Conservation (phyloP, 2,888 invertebrate species). For the Patella caerulea region DNA sequence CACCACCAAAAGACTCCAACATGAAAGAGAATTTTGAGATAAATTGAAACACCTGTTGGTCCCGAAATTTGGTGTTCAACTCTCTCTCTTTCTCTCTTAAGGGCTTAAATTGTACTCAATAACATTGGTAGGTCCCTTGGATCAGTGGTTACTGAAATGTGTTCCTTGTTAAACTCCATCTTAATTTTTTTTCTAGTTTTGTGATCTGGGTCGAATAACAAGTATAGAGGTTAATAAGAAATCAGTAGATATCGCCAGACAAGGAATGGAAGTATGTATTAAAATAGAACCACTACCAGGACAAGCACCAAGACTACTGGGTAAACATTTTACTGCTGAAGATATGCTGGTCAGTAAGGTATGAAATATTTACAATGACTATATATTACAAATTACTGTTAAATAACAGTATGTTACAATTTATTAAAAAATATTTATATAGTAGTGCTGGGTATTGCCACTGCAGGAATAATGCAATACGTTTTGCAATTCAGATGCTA, state of each 20-base stretch:
- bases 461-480: too few species aligned
- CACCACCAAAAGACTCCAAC: too few species aligned
- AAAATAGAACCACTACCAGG: conserved; percentile 98
- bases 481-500: too few species aligned
- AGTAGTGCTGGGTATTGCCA: too few species aligned
- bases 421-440: too few species aligned
- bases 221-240: conserved; percentile 98
- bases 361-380: conserved; percentile 32
- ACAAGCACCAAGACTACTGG: conserved; percentile 99
- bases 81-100: conserved; percentile 19
- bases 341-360: conserved; percentile 92
- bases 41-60: not conserved
- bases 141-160: too few species aligned
- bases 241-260: conserved; percentile 90
- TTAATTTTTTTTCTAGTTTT: conserved; percentile 79
- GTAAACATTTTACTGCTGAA: conserved; percentile 96
- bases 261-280: conserved; percentile 79
- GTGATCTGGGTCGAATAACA: conserved; percentile 93
- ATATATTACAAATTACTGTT: too few species aligned
- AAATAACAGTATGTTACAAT: too few species aligned
- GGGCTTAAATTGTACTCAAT: too few species aligned
- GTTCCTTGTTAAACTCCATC: too few species aligned
- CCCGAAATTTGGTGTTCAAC: not conserved
- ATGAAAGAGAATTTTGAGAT: too few species aligned
- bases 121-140: too few species aligned